Base-by-base conservation (phyloP, 2,113 vertebrate genomes). In the Oryctolagus cuniculus region DNA sequence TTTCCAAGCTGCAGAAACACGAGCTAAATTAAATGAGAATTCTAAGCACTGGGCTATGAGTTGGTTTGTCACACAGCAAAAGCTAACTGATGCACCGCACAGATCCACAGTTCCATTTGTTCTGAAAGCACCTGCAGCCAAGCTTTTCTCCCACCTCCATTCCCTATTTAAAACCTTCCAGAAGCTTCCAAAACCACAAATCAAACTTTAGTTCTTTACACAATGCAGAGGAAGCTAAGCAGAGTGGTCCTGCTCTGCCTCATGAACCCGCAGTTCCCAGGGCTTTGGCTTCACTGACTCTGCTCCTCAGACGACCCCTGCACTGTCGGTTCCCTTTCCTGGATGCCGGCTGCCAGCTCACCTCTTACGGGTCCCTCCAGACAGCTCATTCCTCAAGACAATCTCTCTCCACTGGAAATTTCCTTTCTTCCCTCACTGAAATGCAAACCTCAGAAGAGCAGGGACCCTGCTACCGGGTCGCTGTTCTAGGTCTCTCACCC, bases 1-100 rank as follows among this genome's bases (percentile, higher is more conserved):
- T 0, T 21, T 34, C 21, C 38, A 11, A 25, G 36, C 12, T 21
- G 29, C 0, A 51, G 63, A 77, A 61, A 0, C 2, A 6, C 0
- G 49, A 89, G 70, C 63, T 63, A 61, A 25, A 77, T 12, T 81
- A 67, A 29, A 5, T 1, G 11, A 24, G 1, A n/a, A 79, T 38
- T 73, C 29, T 77, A 49, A 22, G 27, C 24, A 69, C n/a, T 3
- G 34, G 72, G 22, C n/a, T 51, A 64, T 5, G 8, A 67, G 34
- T 3, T 69, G 21, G n/a, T 58, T 3, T 64, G 74, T 55, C 27
- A 63, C 44, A 16, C 0, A 66, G 49, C 5, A 51, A 70, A 87
- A 80, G 29, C 64, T 36, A 85, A 53, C 27, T 19, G 22, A n/a
- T 27, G 10, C 8, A 27, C 2, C 3, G 22, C 7, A 9, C 1